Percentiles rank a stretch among this genome's conserved stretches.
Conservation (phyloP, 2,797 vertebrate genomes). For the Melanotaenia pygmaea region DNA sequence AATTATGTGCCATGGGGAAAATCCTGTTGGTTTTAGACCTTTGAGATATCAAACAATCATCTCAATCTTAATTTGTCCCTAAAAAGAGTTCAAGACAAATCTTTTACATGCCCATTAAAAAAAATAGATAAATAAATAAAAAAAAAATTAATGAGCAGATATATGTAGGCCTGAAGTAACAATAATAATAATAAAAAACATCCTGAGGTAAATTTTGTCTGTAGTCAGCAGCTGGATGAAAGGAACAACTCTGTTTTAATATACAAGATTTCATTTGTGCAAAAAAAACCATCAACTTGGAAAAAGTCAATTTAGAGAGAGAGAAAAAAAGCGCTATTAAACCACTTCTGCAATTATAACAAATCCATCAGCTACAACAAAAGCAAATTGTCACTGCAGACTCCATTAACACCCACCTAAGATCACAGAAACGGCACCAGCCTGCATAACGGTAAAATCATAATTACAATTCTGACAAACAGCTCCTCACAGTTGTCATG, state of each 20-base stretch:
- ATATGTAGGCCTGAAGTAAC: too few relatives aligned
- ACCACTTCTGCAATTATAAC: slow-evolving; percentile 47
- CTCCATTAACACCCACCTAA: slow-evolving; percentile 63
- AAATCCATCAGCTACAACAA: slow-evolving; percentile 53
- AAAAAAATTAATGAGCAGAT: too few relatives aligned
- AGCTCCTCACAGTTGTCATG: slow-evolving; percentile 25
- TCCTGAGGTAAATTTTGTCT: not conserved
- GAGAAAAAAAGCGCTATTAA: slow-evolving; percentile 34
- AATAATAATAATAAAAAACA: not conserved
- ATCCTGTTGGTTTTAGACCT: not conserved
- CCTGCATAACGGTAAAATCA: slow-evolving; percentile 47
- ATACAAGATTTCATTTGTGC: slow-evolving; percentile 16
- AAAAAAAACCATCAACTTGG: slow-evolving; percentile 20
- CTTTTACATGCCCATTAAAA: too few relatives aligned
- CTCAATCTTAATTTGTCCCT: too few relatives aligned
- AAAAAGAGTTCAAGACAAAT: not conserved
- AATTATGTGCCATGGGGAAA: not conserved
- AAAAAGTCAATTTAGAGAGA: not conserved
- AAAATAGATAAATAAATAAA: too few relatives aligned
- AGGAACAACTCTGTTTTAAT: slow-evolving; percentile 1
- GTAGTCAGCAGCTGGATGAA: not conserved
- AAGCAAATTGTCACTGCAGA: slow-evolving; percentile 36
- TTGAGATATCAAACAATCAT: not conserved
- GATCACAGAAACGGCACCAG: slow-evolving; percentile 30
- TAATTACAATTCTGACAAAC: slow-evolving; percentile 46